Conservation (phyloP, 2,113 vertebrate species). For the Hippocampus zosterae region DNA sequence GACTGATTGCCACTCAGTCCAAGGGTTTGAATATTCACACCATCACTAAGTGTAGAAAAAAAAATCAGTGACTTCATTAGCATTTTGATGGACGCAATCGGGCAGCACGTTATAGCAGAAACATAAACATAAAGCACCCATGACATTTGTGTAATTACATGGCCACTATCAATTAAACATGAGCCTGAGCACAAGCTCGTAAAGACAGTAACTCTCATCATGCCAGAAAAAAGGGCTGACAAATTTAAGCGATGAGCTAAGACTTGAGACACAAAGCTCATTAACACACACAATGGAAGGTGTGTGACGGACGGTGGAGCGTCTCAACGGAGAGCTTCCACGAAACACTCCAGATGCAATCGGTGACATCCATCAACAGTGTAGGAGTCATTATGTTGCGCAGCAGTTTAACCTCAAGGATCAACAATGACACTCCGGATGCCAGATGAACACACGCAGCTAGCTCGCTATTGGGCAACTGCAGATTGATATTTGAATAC, state of each 20-base stretch:
- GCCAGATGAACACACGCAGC: neutral
- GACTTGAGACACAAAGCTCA: neutral
- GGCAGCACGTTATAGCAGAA: neutral
- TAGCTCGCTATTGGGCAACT: neutral
- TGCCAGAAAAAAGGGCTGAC: neutral
- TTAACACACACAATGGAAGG: neutral
- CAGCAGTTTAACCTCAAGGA: neutral
- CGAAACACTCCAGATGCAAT: neutral
- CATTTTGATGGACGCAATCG: neutral
- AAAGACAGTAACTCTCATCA: neutral
- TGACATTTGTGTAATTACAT: constrained; percentile 1
- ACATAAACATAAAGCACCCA: constrained; percentile 1
- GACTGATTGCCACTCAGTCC: neutral
- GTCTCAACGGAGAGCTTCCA: neutral
- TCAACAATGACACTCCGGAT: neutral
- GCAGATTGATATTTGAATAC: neutral
- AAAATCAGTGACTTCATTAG: neutral
- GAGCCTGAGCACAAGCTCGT: neutral
- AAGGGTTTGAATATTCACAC: neutral
- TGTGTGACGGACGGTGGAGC: neutral
- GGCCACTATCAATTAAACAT: neutral
- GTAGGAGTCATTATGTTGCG: neutral
- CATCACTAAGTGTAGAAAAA: neutral
- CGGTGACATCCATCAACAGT: neutral
- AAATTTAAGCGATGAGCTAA: neutral